Base-by-base conservation (phyloP, 2,797 vertebrate species). In the Scomberomorus guttatus region DNA sequence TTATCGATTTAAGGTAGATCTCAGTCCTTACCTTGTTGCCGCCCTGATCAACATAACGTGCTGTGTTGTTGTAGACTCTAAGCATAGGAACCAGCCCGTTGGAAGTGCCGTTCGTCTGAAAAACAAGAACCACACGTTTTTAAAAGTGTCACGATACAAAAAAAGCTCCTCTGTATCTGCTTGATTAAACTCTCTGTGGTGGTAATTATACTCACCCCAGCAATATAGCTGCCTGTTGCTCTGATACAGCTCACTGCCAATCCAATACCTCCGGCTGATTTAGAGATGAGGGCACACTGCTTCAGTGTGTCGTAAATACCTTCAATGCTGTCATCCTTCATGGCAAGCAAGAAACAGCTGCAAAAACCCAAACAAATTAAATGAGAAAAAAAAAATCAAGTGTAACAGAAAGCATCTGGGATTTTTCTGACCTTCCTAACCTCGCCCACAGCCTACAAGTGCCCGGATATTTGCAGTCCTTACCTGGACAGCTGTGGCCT, bases 21-120 rank as follows among this genome's bases (percentile, higher is more conserved):
- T 67, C 5, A 8, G 11, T 65, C 24, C 44, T 72, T 50, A 93
- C 93, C 89, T 99, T 99, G 93, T 99, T 99, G 37, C 98, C 98
- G 1, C 98, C 98, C 75, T 99, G 98, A 78, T 99, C 98, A 82
- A 99, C 98, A 3, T 99, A 99, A 3, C 98, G 97, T 10, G 98
- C 97, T 0, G 98, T 99, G 91, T 99, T 99, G 89, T 99, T 99
- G 93, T 98, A 99, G 7, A 99, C 98, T 29, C 98, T 94, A 48
- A 99, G 95, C 98, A 99, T 99, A 0, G 98, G 98, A 27, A 99
- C 97, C 10, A 99, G 92, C 27, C 98, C 98, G 0, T 99, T 99
- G 62, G 98, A 99, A 54, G 90, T 96, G 1, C 98, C 98, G 10
- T 99, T 99, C 2, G 98, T 99, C 93, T 94, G 80, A 80, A 85